A percentile compares a stretch with the other conserved stretches of the same genome.
Conservation (phyloP, 2,797 vertebrate species). For the Meriones psammophilus region DNA sequence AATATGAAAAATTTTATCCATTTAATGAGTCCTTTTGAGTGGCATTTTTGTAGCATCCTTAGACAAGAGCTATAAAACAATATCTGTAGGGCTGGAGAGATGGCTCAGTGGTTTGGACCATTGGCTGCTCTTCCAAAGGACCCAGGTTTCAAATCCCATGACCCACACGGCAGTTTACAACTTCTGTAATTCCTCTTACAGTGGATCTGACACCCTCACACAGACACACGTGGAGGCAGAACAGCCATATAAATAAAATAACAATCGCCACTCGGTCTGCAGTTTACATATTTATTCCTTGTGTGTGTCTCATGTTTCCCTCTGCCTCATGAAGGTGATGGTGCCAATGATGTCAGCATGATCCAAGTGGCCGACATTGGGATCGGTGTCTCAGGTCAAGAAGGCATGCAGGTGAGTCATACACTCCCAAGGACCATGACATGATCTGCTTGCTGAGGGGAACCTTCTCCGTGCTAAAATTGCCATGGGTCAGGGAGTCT, state of each 20-base stretch:
- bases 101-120: too few relatives aligned
- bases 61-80: not conserved
- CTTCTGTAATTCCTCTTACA: too few relatives aligned
- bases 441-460: not conserved
- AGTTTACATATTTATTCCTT: not conserved
- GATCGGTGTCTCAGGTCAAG: slow-evolving; percentile 96
- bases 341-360: slow-evolving; percentile 99
- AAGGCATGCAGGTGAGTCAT: slow-evolving; percentile 97
- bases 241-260: too few relatives aligned
- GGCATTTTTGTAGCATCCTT: not conserved
- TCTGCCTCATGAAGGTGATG: slow-evolving; percentile 92
- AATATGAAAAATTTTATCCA: not conserved
- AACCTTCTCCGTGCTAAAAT: not conserved
- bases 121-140: too few relatives aligned
- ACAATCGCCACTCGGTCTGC: not conserved
- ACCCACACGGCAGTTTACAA: too few relatives aligned
- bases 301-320: slow-evolving; percentile 25
- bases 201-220: too few relatives aligned
- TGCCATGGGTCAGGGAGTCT: not conserved
- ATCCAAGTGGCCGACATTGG: slow-evolving; percentile 96
- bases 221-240: too few relatives aligned
- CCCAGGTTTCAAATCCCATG: too few relatives aligned
- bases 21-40: not conserved
- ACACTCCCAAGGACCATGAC: too few relatives aligned
- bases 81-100: not conserved